These are phyloP conservation scores for Hydraecia micacea DNA, from an alignment of 2,888 invertebrate genomes.

Conservation along the genomic window DNA sequence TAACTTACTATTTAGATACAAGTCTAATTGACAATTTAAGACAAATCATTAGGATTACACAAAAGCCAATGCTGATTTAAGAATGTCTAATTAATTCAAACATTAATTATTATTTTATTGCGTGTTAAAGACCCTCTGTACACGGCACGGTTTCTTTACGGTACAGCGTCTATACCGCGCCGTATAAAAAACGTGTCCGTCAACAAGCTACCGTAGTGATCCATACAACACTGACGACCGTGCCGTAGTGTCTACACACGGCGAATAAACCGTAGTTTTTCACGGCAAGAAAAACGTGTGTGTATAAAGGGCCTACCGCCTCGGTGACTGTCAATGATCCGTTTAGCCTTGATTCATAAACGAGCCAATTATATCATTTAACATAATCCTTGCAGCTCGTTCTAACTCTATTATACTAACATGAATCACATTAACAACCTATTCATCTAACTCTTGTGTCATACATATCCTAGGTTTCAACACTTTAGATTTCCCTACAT, in stretches of 20 bases:
- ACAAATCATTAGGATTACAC: background rate
- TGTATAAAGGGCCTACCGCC: background rate
- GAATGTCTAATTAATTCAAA: constrained; percentile 2
- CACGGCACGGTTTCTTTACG: no score
- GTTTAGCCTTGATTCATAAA: constrained; percentile 51
- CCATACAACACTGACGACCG: no score
- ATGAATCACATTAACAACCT: constrained; percentile 53
- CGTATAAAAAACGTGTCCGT: background rate
- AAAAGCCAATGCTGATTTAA: background rate
- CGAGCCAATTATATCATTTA: constrained; percentile 52
- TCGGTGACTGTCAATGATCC: constrained; percentile 22
- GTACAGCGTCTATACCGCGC: background rate
- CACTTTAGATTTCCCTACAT: constrained; percentile 34
- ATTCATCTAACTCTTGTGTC: constrained; percentile 50
- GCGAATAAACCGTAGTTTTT: background rate
- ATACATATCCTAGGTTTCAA: constrained; percentile 53
- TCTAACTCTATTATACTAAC: constrained; percentile 49
- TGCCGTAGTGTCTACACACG: background rate
- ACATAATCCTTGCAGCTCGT: constrained; percentile 44
- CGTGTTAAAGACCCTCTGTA: constrained; percentile 8
- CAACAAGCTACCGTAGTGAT: background rate
- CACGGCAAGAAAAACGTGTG: background rate
- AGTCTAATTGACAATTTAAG: background rate
- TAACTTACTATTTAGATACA: no score
- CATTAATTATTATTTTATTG: constrained; percentile 15